Conservation (phyloP, 2,797 vertebrate species). For the Micrastur ruficollis region DNA sequence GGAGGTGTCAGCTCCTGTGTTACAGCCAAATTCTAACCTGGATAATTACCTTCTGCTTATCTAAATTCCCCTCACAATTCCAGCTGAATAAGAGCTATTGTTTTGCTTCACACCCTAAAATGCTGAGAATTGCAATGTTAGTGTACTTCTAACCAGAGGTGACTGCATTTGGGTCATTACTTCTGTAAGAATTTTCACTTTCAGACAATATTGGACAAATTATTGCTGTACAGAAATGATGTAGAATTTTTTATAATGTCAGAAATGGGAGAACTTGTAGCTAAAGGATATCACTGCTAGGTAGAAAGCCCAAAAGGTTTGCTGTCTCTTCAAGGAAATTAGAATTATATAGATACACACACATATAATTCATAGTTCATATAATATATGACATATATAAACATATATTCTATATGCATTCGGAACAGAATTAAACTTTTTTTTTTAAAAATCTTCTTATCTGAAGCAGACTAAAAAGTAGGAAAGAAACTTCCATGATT, state of each 20-base stretch:
- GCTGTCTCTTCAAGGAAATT: neutral
- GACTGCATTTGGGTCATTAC: neutral
- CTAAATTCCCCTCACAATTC: slow-evolving; percentile 53
- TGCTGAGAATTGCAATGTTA: neutral
- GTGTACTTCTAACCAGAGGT: neutral
- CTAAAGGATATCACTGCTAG: neutral
- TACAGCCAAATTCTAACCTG: slow-evolving; percentile 15
- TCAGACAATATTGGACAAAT: neutral
- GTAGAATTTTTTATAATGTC: neutral
- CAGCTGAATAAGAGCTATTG: slow-evolving; percentile 25
- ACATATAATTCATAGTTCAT: neutral
- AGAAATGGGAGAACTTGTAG: neutral
- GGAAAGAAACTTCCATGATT: neutral
- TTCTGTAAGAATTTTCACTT: neutral
- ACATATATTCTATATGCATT: neutral
- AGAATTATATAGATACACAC: neutral
- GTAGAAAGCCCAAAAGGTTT: neutral
- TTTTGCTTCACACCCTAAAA: neutral
- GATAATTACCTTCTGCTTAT: slow-evolving; percentile 43
- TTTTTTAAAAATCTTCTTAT: neutral
- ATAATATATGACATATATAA: no score
- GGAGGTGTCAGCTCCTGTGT: slow-evolving; percentile 28
- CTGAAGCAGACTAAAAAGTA: neutral
- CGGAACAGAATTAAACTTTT: neutral
- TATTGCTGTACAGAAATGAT: neutral